Evolutionary conservation across 2,888 invertebrate genomes (phyloP).

Genomic region (Oscheius sp.): DNA sequence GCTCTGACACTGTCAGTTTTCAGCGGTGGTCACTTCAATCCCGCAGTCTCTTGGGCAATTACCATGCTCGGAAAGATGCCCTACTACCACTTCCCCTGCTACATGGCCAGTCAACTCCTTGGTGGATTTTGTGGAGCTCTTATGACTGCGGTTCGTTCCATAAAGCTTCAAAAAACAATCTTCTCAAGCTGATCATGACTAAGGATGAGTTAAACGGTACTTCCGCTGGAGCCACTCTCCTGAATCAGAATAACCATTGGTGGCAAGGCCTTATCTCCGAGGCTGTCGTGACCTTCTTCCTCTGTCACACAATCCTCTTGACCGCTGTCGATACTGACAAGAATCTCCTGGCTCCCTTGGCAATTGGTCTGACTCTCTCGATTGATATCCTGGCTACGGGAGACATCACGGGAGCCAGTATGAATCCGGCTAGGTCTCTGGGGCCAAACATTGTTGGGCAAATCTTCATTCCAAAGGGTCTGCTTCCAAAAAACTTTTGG

Average conservation of each 20-base stretch:
- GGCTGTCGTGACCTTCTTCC: conserved; percentile 69
- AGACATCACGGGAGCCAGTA: conserved; percentile 73
- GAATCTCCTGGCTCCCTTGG: conserved; percentile 73
- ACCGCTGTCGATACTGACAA: conserved; percentile 73
- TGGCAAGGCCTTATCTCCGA: conserved; percentile 67
- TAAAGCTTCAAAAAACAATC: no score
- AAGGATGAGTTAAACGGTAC: conserved; percentile 42
- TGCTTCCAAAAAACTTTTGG: conserved; percentile 48
- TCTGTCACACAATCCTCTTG: conserved; percentile 74
- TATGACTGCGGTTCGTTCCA: conserved; percentile 56
- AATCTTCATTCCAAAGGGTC: conserved; percentile 41
- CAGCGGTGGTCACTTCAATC: conserved; percentile 76
- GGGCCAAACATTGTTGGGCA: conserved; percentile 73
- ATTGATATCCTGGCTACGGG: conserved; percentile 74
- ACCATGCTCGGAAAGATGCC: conserved; percentile 69
- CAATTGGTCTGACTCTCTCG: conserved; percentile 74
- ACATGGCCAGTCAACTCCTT: conserved; percentile 72
- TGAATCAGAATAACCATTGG: conserved; percentile 45
- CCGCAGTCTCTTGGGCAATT: conserved; percentile 74
- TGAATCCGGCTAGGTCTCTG: conserved; percentile 75
- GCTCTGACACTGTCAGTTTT: conserved; percentile 19
- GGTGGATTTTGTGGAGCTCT: conserved; percentile 73
- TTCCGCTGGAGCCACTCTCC: conserved; percentile 54
- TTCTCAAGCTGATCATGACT: conserved; percentile 46
- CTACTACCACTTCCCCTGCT: conserved; percentile 67